phyloP scores from a whole-genome alignment of 2,797 vertebrate genomes.

The Trematomus bernacchii region DNA sequence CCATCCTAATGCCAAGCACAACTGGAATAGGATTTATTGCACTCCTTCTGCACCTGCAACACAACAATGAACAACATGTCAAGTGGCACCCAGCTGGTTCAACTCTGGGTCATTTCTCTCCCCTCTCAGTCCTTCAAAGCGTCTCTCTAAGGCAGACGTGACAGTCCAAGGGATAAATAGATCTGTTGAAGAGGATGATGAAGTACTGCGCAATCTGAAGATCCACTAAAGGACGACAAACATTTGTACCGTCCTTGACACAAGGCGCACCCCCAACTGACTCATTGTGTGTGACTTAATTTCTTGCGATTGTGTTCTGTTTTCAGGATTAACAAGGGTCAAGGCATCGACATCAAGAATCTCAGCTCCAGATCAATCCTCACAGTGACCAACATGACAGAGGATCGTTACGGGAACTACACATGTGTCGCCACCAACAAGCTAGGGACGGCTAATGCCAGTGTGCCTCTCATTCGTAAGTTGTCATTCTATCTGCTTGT shows the following conservation, averaged over 20 bases:
- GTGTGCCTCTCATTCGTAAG: constrained; percentile 98
- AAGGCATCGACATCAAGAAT: constrained; percentile 97
- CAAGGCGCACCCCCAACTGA: not conserved
- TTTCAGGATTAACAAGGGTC: constrained; percentile 94
- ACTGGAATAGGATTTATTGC: constrained; percentile 58
- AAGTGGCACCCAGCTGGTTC: constrained; percentile 67
- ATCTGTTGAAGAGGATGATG: constrained; percentile 67
- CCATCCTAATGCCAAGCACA: constrained; percentile 37
- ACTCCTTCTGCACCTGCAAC: constrained; percentile 59
- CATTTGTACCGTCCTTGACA: constrained; percentile 51
- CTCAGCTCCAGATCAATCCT: constrained; percentile 97
- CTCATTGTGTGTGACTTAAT: constrained; percentile 33
- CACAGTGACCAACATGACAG: constrained; percentile 97
- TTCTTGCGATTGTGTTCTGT: constrained; percentile 53
- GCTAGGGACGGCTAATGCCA: constrained; percentile 95
- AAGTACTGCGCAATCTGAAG: constrained; percentile 58
- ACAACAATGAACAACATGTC: constrained; percentile 65
- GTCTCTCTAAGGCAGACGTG: constrained; percentile 48
- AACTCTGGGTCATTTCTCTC: constrained; percentile 62
- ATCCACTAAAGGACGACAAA: constrained; percentile 62
- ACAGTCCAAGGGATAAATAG: constrained; percentile 56
- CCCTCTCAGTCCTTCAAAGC: constrained; percentile 63
- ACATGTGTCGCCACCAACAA: constrained; percentile 98
- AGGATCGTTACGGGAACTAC: constrained; percentile 99
- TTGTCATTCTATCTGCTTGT: constrained; percentile 73